Conservation (phyloP, 2,113 vertebrate genomes). For the Rynchops niger region DNA sequence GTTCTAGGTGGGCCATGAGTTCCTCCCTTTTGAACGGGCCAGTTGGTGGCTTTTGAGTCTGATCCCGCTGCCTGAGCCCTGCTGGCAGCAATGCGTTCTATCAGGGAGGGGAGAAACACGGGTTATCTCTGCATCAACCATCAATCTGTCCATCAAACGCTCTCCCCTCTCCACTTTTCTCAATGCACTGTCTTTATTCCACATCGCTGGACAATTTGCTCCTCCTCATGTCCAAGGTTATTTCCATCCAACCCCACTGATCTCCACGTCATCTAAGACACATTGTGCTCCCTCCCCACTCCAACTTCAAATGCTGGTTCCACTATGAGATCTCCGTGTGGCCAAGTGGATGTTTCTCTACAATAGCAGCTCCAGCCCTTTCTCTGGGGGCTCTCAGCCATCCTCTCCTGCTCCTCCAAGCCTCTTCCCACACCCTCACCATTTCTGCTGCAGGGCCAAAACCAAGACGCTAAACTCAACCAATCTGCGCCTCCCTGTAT, state of each 20-base stretch:
- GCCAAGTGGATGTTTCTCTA: background rate
- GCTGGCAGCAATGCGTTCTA: slow-evolving; percentile 93
- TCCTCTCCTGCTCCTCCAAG: background rate
- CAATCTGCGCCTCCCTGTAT: accelerated
- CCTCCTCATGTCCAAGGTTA: background rate
- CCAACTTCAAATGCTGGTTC: background rate
- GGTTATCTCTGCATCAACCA: background rate
- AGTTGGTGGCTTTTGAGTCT: slow-evolving; percentile 94
- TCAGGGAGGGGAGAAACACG: background rate
- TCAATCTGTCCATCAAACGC: background rate
- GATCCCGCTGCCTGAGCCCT: slow-evolving; percentile 93
- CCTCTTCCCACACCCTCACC: background rate
- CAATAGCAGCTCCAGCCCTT: background rate
- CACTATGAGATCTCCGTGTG: background rate
- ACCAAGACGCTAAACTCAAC: background rate
- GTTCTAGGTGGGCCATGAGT: slow-evolving; percentile 94
- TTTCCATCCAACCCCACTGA: background rate
- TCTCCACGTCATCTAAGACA: background rate
- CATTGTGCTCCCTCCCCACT: accelerated
- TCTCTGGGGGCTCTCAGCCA: background rate
- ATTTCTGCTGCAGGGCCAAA: background rate
- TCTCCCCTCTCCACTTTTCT: background rate
- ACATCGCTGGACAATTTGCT: background rate
- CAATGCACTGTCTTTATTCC: background rate
- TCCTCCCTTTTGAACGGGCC: slow-evolving; percentile 92